These are phyloP conservation scores for Nerophis ophidion DNA, from an alignment of 2,113 vertebrate genomes.

Conservation along the genomic window DNA sequence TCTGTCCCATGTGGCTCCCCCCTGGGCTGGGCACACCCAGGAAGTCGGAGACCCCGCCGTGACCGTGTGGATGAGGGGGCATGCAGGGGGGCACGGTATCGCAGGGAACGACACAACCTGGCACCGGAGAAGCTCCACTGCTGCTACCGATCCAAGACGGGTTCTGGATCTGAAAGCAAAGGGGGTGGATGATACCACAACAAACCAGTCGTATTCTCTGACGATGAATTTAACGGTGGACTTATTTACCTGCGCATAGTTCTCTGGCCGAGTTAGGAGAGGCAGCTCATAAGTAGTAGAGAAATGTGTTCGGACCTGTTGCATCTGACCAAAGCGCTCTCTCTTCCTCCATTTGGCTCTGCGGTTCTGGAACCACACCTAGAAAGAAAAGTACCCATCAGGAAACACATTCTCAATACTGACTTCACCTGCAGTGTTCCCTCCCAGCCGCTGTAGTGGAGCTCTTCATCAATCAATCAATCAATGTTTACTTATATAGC, in stretches of 20 bases:
- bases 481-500: too few species aligned
- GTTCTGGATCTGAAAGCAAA: constrained; percentile 83
- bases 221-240: too few species aligned
- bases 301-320: constrained; percentile 94
- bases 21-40: constrained; percentile 80
- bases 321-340: constrained; percentile 94
- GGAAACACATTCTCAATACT: constrained; percentile 7
- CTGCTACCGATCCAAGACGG: constrained; percentile 88
- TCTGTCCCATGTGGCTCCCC: constrained; percentile 85
- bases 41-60: constrained; percentile 83
- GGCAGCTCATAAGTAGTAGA: constrained; percentile 88
- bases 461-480: too few species aligned
- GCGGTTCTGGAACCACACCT: constrained; percentile 98
- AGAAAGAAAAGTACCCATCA: constrained; percentile 29
- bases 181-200: neutral
- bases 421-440: neutral
- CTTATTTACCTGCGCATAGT: constrained; percentile 86
- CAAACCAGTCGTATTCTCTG: neutral
- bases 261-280: constrained; percentile 86
- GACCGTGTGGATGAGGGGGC: constrained; percentile 84
- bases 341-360: constrained; percentile 94
- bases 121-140: constrained; percentile 81
- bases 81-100: constrained; percentile 89
- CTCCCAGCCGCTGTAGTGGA: too few species aligned
- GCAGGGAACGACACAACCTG: constrained; percentile 88